These are phyloP conservation scores for Eleutherodactylus coqui DNA, from an alignment of 2,797 vertebrate genomes.

Conservation along the genomic window DNA sequence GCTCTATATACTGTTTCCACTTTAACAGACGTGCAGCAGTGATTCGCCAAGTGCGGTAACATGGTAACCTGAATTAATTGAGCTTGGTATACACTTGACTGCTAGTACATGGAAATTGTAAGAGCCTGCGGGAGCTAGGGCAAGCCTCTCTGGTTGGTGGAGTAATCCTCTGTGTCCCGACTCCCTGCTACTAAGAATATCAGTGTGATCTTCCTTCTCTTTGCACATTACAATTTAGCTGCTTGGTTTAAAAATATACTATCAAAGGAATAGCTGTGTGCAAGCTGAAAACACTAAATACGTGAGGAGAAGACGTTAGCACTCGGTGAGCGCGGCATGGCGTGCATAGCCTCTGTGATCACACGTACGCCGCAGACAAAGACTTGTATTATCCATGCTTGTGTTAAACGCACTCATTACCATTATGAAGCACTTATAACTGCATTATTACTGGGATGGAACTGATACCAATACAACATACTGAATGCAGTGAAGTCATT, in stretches of 20 bases:
- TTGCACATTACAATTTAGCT: constrained; percentile 32
- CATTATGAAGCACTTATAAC: neutral
- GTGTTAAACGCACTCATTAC: neutral
- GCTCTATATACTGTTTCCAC: constrained; percentile 15
- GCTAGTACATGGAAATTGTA: constrained; percentile 37
- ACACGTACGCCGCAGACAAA: neutral
- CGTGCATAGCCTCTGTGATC: constrained; percentile 6
- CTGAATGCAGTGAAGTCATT: neutral
- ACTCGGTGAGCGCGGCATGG: neutral
- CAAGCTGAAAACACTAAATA: constrained; percentile 6
- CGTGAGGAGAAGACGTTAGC: neutral
- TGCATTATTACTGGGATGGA: neutral
- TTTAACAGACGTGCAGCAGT: constrained; percentile 6
- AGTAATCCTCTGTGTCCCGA: constrained; percentile 51
- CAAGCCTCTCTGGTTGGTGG: constrained; percentile 5
- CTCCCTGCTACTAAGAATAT: constrained; percentile 53
- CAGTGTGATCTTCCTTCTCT: constrained; percentile 18
- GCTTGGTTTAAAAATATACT: constrained; percentile 48
- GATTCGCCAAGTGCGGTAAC: constrained; percentile 43
- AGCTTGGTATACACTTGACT: constrained; percentile 52
- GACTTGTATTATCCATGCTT: neutral
- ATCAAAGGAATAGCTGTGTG: constrained; percentile 29
- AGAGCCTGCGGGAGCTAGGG: constrained; percentile 38
- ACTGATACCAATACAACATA: neutral
- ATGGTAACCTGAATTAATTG: constrained; percentile 48